A percentile compares a stretch with the other conserved stretches of the same genome.
Evolutionary conservation across 2,888 invertebrate genomes (phyloP).

Genomic region (Chrysolina haemoptera): DNA sequence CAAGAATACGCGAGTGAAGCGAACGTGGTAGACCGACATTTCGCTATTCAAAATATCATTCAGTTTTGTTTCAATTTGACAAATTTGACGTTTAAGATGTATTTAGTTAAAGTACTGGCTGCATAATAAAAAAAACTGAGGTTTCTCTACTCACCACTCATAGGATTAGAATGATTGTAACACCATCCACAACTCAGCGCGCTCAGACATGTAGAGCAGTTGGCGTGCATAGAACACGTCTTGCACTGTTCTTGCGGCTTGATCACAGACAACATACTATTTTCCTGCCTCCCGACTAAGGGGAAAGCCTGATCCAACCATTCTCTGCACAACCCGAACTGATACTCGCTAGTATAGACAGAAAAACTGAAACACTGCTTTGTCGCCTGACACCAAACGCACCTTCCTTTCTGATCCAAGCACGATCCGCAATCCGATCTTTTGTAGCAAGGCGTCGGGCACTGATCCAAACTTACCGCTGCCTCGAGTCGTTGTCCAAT

Average conservation of each 20-base stretch:
- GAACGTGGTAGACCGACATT: too few relatives aligned
- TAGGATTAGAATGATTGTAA: constrained; percentile 89
- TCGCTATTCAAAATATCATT: too few relatives aligned
- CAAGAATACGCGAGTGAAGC: too few relatives aligned
- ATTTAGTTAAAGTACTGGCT: too few relatives aligned
- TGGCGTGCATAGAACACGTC: constrained; percentile 81
- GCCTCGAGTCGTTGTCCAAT: constrained; percentile 80
- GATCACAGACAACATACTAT: constrained; percentile 60
- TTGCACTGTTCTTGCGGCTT: constrained; percentile 80
- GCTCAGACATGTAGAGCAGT: constrained; percentile 85
- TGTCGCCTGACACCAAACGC: constrained; percentile 96
- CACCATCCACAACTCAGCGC: constrained; percentile 96
- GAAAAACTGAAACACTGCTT: constrained; percentile 95
- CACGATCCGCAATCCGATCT: constrained; percentile 86
- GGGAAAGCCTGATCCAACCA: constrained; percentile 89
- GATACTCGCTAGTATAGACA: constrained; percentile 95
- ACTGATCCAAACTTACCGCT: constrained; percentile 77
- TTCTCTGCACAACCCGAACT: constrained; percentile 92
- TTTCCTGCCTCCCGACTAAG: constrained; percentile 66
- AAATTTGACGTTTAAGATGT: too few relatives aligned
- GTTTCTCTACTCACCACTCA: constrained; percentile 78
- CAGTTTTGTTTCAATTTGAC: too few relatives aligned
- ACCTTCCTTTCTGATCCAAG: constrained; percentile 83
- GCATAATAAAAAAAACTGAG: neutral
- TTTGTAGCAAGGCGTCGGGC: constrained; percentile 87